Conservation (phyloP, 1,140 invertebrate genomes). For the Venustaconcha ellipsiformis region DNA sequence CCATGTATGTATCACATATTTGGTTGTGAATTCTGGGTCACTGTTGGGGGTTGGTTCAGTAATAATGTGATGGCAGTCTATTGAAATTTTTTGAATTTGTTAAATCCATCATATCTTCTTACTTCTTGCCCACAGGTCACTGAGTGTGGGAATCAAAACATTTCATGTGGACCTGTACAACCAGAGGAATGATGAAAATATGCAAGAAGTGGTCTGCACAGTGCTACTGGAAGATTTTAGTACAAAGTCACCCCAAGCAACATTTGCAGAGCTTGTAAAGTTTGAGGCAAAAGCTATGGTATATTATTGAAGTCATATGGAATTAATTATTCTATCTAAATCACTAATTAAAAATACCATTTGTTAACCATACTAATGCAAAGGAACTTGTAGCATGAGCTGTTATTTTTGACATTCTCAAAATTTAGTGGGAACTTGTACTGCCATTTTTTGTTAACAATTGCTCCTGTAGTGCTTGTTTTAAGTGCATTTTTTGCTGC, state of each 20-base stretch:
- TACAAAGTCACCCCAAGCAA: conserved; percentile 59
- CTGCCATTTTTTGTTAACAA: no score
- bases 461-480: no score
- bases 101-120: not conserved
- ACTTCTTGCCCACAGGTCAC: conserved; percentile 42
- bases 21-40: no score
- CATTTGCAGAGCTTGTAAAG: conserved; percentile 59
- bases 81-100: not conserved
- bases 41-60: no score
- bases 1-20: no score
- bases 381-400: no score
- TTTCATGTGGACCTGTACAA: conserved; percentile 53
- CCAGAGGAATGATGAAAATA: conserved; percentile 24
- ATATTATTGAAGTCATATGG: conserved; percentile 15
- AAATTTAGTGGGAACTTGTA: no score
- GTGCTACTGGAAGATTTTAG: conserved; percentile 57
- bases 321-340: no score
- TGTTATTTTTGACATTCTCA: no score
- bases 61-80: not conserved
- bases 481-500: no score
- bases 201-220: conserved; percentile 46
- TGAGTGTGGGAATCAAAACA: conserved; percentile 53
- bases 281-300: conserved; percentile 56
- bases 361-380: no score
- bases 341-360: no score